These are phyloP conservation scores for Phyllotis vaccarum DNA, from an alignment of 2,797 vertebrate genomes.

Conservation along the genomic window DNA sequence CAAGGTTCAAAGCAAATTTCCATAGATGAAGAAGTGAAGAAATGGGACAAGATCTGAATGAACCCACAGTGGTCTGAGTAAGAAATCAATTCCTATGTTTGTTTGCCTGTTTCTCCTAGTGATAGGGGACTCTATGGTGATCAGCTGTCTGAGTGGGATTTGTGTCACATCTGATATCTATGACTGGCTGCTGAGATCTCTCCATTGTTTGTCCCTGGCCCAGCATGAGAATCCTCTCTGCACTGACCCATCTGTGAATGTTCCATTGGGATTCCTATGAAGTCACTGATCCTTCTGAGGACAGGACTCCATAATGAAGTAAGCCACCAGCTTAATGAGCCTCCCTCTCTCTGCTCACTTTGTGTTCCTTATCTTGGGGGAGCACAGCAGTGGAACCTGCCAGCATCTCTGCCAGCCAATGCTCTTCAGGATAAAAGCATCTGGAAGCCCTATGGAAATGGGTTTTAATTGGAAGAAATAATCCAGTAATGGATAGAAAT, in stretches of 20 bases:
- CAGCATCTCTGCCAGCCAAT: no score
- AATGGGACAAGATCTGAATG: not conserved
- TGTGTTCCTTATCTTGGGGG: rapidly evolving
- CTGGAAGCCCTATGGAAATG: not conserved
- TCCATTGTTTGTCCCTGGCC: not conserved
- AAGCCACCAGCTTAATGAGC: not conserved
- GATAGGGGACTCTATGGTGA: rapidly evolving
- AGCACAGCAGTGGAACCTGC: rapidly evolving
- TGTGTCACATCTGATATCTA: not conserved
- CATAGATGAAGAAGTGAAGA: not conserved
- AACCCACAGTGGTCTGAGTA: not conserved
- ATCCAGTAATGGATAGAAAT: no score
- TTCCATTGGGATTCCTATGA: no score
- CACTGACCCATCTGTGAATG: no score
- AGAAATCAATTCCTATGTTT: not conserved
- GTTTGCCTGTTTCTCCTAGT: not conserved
- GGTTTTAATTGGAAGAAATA: not conserved
- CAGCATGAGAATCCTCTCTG: not conserved
- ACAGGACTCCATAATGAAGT: not conserved
- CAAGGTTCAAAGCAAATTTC: not conserved
- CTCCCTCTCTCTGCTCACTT: not conserved
- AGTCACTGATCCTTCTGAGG: not conserved
- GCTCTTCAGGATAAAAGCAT: not conserved
- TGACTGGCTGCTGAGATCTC: not conserved
- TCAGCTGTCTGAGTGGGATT: not conserved